These are phyloP conservation scores for Hydrozoanthus tunicans DNA, from an alignment of 64 coral and sea anemone species.

Conservation along the genomic window DNA sequence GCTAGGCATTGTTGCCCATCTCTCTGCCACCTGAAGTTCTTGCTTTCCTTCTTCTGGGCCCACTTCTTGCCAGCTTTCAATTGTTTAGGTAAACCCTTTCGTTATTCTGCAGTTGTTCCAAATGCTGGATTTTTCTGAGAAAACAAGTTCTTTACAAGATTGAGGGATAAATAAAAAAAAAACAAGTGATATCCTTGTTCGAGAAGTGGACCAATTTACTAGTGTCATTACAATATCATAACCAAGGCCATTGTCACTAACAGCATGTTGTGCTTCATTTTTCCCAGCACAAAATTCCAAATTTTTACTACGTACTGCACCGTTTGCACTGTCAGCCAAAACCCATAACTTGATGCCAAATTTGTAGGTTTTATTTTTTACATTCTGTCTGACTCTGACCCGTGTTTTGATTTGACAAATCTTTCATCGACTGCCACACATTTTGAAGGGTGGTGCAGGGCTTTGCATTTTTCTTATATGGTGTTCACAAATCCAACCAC, in stretches of 20 bases:
- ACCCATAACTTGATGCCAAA: conserved; percentile 56
- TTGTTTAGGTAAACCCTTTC: not conserved
- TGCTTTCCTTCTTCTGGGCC: not conserved
- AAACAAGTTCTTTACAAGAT: conserved; percentile 36
- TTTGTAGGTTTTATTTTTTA: conserved; percentile 56
- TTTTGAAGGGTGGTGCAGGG: conserved; percentile 2
- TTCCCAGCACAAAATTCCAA: conserved; percentile 31
- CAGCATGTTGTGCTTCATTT: conserved; percentile 2
- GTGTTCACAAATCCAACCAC: not conserved
- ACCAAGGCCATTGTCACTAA: conserved; percentile 46
- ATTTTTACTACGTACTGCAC: not conserved
- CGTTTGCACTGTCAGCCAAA: conserved; percentile 56
- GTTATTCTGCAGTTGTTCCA: conserved; percentile 15
- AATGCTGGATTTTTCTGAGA: not conserved
- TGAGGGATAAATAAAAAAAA: conserved; percentile 51
- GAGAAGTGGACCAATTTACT: not conserved
- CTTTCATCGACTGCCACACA: not conserved
- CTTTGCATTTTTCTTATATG: not conserved
- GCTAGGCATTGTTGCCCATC: not conserved
- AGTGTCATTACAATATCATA: conserved; percentile 35
- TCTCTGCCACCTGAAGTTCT: not conserved
- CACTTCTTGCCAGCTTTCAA: not conserved
- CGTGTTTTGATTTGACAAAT: not conserved
- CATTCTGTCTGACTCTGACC: not conserved
- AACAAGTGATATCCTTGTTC: conserved; percentile 55